Evolutionary conservation across 2,113 vertebrate species (phyloP).

Genomic region (pig (Sus scrofa)): T2T-Sscrofa CM000816.6:7730001-7730500

Average conservation of each 20-base stretch:
- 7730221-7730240: neutral
- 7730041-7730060: neutral
- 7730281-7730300: neutral
- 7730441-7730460: neutral
- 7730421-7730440: neutral
- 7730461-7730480: conserved; percentile 32
- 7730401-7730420: conserved; percentile 7
- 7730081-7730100: conserved; percentile 44
- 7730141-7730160: conserved; percentile 16
- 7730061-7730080: neutral
- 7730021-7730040: neutral
- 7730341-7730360: conserved; percentile 2
- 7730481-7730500: conserved; percentile 5
- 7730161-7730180: conserved; percentile 24
- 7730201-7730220: neutral
- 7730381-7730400: neutral
- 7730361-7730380: conserved; percentile 39
- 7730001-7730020: conserved; percentile 4
- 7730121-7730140: neutral
- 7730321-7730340: conserved; percentile 41
- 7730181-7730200: neutral
- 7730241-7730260: neutral
- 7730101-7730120: neutral
- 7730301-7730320: neutral
- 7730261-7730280: neutral